Evolutionary conservation across 2,113 vertebrate species (phyloP), one percentile per base, ranked within the genome.

Genomic region (Ceuthmochares aereus): DNA sequence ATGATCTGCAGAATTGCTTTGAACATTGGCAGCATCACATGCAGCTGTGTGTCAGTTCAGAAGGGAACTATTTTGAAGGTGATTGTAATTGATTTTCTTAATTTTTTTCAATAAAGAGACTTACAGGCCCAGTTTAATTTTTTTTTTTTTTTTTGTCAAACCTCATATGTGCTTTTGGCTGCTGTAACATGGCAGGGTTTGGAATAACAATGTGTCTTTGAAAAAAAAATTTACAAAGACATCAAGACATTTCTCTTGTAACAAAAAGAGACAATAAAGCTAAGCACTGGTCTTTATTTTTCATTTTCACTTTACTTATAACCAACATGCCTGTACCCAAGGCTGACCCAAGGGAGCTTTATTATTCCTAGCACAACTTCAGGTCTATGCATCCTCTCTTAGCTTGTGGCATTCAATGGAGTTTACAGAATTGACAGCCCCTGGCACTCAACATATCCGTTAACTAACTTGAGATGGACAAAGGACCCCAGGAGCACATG

Each of bases 391-490:
- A 8, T 13, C 42, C 77, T 62, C 42, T 42, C 30, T 11, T 12
- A 43, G n/a, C 68, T 32, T 13, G 25, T 30, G 30, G 67, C 36
- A 55, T 14, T 43, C 2, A 0, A 19, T 10, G 0, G 0, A 29
- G 21, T 4, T 49, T 4, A 22, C 15, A 14, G 43, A 23, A 21
- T 29, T 0, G 1, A 34, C 43, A 21, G 1, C 34, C 54, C 23
- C 32, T 13, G 47, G 42, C 47, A 9, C 52, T 16, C 62, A 22
- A 4, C 1, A 1, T 23, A 25, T 2, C 32, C 22, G 2, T 4
- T 2, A 6, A 18, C 12, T 2, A 9, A n/a, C 22, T 27, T 0
- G 2, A 14, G 49, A 25, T 4, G 10, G 51, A 64, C 25, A 29
- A 29, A 6, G 0, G 2, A 29, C 18, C 22, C 52, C 63, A 8